phyloP scores from a whole-genome alignment of 1,140 invertebrate species.

The Manduca sexta region DNA sequence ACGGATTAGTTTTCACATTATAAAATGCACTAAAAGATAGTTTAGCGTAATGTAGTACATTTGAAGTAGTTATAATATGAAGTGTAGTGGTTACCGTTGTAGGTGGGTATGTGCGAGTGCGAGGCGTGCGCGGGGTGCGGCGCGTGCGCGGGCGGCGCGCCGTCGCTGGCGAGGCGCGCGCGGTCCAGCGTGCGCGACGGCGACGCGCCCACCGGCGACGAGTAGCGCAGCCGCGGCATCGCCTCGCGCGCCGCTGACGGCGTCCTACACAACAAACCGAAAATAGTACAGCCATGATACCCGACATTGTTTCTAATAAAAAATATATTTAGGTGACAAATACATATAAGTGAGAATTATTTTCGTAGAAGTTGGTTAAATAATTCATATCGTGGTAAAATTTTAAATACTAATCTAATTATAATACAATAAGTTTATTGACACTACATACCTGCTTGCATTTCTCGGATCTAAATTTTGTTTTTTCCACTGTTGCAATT shows the following conservation, averaged over 20 bases:
- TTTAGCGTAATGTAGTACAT: too few relatives aligned
- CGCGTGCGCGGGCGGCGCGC: slow-evolving; percentile 65
- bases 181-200: slow-evolving; percentile 93
- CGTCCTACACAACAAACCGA: slow-evolving; percentile 75
- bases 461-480: slow-evolving; percentile 96
- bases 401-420: too few relatives aligned
- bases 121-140: slow-evolving; percentile 60
- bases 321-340: neutral
- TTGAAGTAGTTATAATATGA: neutral
- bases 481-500: slow-evolving; percentile 90
- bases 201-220: slow-evolving; percentile 97
- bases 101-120: slow-evolving; percentile 80
- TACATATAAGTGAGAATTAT: neutral
- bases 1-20: too few relatives aligned
- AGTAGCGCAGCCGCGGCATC: slow-evolving; percentile 91
- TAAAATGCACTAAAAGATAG: too few relatives aligned
- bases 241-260: slow-evolving; percentile 96
- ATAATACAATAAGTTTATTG: too few relatives aligned
- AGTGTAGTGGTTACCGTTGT: slow-evolving; percentile 82
- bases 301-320: neutral
- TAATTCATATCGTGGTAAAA: too few relatives aligned
- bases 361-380: neutral
- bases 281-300: neutral
- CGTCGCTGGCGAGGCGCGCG: slow-evolving; percentile 83
- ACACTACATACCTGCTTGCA: slow-evolving; percentile 82